Conservation (phyloP, 1,140 invertebrate genomes). For the Diuraphis noxia region DNA sequence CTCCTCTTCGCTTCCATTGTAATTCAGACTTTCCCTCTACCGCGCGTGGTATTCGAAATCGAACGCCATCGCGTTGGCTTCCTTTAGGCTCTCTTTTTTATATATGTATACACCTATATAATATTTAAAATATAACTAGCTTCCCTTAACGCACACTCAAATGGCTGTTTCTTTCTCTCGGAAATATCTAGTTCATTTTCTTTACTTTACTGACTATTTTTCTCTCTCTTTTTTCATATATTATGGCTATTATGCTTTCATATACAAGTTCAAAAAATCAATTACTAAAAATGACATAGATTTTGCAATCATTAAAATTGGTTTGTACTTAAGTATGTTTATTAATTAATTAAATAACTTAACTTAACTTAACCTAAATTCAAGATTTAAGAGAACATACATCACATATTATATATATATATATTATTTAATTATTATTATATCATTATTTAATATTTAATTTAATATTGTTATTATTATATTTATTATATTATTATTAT, state of each 20-base stretch:
- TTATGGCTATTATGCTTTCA: not conserved
- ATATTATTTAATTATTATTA: too few relatives aligned
- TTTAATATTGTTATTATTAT: too few relatives aligned
- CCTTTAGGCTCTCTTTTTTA: not conserved
- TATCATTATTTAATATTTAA: too few relatives aligned
- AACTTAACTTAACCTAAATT: too few relatives aligned
- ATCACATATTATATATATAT: too few relatives aligned
- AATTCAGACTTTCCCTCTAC: not conserved
- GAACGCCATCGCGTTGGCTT: conserved; percentile 27
- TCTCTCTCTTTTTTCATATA: not conserved
- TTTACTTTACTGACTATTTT: not conserved
- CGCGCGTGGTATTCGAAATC: not conserved
- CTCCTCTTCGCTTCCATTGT: conserved; percentile 14
- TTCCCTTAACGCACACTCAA: not conserved
- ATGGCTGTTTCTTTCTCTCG: not conserved
- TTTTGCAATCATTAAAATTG: not conserved
- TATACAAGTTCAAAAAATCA: not conserved
- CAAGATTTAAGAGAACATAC: not conserved
- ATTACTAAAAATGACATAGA: not conserved
- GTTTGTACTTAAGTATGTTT: not conserved
- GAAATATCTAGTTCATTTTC: not conserved
- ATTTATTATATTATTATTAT: too few relatives aligned
- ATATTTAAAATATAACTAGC: conserved; percentile 42
- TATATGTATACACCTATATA: not conserved
- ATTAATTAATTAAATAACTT: not conserved